Percentiles rank a stretch among this genome's conserved stretches.
Evolutionary conservation across 2,888 invertebrate genomes (phyloP).

Genomic region (Slavum lentiscoides): DNA sequence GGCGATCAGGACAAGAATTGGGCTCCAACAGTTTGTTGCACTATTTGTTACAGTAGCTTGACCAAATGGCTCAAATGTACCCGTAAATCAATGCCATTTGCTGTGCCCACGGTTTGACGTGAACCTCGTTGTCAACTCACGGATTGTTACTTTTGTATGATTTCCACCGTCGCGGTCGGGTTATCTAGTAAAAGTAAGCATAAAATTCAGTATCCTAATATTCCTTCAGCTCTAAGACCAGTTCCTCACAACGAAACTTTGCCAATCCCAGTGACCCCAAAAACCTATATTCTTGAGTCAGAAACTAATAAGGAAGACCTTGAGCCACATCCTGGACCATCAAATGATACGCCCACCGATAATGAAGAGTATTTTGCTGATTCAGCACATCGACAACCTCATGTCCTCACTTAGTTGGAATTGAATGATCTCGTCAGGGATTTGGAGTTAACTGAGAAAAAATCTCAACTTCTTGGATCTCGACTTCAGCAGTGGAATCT

Average conservation of each 20-base stretch:
- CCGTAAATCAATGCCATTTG: no score
- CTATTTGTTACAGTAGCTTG: no score
- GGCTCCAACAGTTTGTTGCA: no score
- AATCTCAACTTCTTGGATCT: constrained; percentile 16
- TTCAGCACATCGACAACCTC: neutral
- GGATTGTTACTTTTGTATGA: constrained; percentile 8
- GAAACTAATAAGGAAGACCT: constrained; percentile 13
- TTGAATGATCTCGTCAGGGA: constrained; percentile 9
- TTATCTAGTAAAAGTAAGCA: constrained; percentile 5
- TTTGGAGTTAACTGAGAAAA: neutral
- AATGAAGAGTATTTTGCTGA: neutral
- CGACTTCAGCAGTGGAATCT: constrained; percentile 25
- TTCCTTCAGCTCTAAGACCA: constrained; percentile 35
- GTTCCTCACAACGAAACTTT: constrained; percentile 29
- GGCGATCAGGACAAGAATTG: constrained; percentile 59
- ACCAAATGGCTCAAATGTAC: no score
- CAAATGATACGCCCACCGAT: neutral
- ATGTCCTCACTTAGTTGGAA: neutral
- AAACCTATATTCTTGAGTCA: constrained; percentile 23
- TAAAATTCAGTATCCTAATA: constrained; percentile 20
- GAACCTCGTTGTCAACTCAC: neutral
- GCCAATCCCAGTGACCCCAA: constrained; percentile 36
- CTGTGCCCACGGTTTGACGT: no score
- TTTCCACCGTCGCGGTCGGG: constrained; percentile 13
- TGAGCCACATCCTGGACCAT: constrained; percentile 20